A percentile compares a stretch with the other conserved stretches of the same genome.
These are phyloP conservation scores for Neoarius graeffei DNA, from an alignment of 2,113 vertebrate genomes.

Conservation along the genomic window DNA sequence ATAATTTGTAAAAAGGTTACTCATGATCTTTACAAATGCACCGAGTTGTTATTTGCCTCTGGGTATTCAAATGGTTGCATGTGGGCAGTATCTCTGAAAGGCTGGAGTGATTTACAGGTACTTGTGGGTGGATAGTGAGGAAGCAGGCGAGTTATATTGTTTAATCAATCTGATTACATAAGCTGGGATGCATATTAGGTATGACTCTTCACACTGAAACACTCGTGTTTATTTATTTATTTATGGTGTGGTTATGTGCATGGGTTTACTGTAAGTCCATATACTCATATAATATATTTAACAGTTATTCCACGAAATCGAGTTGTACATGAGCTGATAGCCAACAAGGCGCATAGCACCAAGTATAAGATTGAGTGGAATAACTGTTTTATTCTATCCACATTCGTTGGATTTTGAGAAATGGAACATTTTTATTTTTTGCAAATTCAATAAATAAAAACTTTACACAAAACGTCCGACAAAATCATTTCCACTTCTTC, in stretches of 20 bases:
- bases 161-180: slow-evolving; percentile 23
- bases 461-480: too few species aligned
- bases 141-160: slow-evolving; percentile 1
- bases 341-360: too few species aligned
- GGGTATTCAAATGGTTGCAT: slow-evolving; percentile 1
- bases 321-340: too few species aligned
- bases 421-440: too few species aligned
- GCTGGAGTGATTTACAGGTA: slow-evolving; percentile 17
- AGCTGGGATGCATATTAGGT: not conserved
- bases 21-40: slow-evolving; percentile 11
- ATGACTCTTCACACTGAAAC: not conserved
- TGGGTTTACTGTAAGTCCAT: not conserved
- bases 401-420: too few species aligned
- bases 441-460: too few species aligned
- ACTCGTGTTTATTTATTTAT: slow-evolving; percentile 18
- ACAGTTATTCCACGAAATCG: too few species aligned
- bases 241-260: not conserved
- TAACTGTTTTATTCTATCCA: too few species aligned
- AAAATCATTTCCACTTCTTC: too few species aligned
- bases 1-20: not conserved
- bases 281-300: not conserved
- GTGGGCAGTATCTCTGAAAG: slow-evolving; percentile 16
- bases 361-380: too few species aligned
- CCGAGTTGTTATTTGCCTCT: not conserved
- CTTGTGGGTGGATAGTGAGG: slow-evolving; percentile 13